Evolutionary conservation across 2,113 vertebrate species (phyloP).

Genomic region (Petaurus breviceps): DNA sequence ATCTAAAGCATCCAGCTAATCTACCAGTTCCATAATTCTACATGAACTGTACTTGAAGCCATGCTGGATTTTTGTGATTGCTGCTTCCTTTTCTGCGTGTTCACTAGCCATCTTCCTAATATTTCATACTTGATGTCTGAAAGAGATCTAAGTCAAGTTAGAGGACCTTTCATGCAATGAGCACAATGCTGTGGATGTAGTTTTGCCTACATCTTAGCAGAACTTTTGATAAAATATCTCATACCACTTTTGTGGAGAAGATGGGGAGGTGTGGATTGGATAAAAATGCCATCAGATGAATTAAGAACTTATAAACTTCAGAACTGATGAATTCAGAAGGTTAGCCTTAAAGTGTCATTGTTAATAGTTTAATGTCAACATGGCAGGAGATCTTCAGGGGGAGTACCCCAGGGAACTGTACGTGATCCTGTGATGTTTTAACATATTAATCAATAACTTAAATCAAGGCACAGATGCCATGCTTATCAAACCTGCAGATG

Average conservation of each 20-base stretch:
- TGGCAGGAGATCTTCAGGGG: not conserved
- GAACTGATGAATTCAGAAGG: not conserved
- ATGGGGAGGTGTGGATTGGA: not conserved
- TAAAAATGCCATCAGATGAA: not conserved
- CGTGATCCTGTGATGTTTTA: not conserved
- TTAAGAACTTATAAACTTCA: not conserved
- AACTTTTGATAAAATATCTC: not conserved
- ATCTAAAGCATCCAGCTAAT: not conserved
- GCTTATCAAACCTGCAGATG: not conserved
- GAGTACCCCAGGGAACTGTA: not conserved
- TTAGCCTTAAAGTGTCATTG: not conserved
- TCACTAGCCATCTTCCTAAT: not conserved
- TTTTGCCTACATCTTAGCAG: not conserved
- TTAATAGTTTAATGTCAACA: not conserved
- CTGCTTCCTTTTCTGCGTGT: not conserved
- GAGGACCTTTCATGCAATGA: not conserved
- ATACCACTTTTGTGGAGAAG: not conserved
- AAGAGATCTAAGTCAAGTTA: not conserved
- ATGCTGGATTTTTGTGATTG: not conserved
- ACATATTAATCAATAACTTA: not conserved
- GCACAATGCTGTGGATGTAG: not conserved
- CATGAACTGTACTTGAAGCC: not conserved
- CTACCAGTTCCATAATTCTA: not conserved
- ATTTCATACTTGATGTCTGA: not conserved
- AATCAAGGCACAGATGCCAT: not conserved